Evolutionary conservation across 2,113 vertebrate species (phyloP).

Genomic region (Arizona elegans): DNA sequence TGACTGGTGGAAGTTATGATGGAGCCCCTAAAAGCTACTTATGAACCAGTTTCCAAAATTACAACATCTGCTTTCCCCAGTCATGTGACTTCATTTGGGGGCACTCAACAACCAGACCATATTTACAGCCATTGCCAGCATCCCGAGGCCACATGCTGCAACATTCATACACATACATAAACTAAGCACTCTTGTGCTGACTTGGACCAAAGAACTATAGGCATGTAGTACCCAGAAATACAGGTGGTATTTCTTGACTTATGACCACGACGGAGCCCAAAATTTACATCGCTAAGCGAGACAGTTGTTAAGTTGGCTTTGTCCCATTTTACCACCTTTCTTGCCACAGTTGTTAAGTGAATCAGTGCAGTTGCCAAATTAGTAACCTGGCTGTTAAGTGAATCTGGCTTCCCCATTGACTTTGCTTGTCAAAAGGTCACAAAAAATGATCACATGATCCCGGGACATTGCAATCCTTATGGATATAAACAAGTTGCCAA

Average conservation of each 20-base stretch:
- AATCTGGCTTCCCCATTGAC: too few species aligned
- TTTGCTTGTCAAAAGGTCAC: too few species aligned
- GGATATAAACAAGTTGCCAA: too few species aligned
- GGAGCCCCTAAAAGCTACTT: background rate
- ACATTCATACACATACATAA: background rate
- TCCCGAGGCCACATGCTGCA: too few species aligned
- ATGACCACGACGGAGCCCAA: background rate
- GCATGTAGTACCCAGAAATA: background rate
- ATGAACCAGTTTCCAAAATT: background rate
- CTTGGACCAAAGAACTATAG: background rate
- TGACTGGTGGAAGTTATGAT: background rate
- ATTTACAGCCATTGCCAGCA: too few species aligned
- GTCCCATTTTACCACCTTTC: background rate
- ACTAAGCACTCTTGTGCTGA: background rate
- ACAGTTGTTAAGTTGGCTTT: background rate
- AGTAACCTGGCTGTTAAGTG: too few species aligned
- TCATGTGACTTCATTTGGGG: too few species aligned
- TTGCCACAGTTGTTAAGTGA: too few species aligned
- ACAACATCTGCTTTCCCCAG: background rate
- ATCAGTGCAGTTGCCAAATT: too few species aligned
- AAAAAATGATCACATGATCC: too few species aligned
- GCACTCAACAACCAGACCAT: too few species aligned
- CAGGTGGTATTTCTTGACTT: background rate
- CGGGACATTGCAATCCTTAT: too few species aligned
- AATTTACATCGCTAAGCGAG: background rate